Conservation (phyloP, 2,113 vertebrate genomes). For the Hyla sarda region DNA sequence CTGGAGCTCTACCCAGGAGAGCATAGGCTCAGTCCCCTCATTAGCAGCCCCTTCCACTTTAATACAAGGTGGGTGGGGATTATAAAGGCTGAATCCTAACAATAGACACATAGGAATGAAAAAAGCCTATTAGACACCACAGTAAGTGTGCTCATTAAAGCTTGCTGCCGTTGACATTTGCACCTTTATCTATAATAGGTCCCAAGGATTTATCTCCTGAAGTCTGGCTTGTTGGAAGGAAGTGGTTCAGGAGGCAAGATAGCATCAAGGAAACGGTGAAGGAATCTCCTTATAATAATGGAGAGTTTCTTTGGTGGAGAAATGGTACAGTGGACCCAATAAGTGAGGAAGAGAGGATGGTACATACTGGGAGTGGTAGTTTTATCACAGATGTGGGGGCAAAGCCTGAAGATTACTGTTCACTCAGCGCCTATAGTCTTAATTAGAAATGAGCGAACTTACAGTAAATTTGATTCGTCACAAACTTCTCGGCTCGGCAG, state of each 20-base stretch:
- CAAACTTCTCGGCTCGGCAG: too few relatives aligned
- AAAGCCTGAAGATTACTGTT: neutral
- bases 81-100: neutral
- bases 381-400: neutral
- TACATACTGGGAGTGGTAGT: neutral
- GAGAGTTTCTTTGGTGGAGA: neutral
- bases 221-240: neutral
- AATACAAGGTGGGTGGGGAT: neutral
- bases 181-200: neutral
- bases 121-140: neutral
- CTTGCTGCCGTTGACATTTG: neutral
- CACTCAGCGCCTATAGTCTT: too few relatives aligned
- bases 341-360: neutral
- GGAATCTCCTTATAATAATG: neutral
- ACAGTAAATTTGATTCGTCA: too few relatives aligned
- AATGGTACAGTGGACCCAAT: neutral
- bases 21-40: slow-evolving; percentile 21
- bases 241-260: neutral
- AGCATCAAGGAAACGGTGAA: neutral
- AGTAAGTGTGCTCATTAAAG: neutral
- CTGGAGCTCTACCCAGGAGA: slow-evolving; percentile 31
- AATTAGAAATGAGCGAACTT: too few relatives aligned
- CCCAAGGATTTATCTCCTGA: neutral
- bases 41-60: slow-evolving; percentile 23
- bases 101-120: neutral